phyloP scores from a whole-genome alignment of 2,797 vertebrate species.

The Esox masquinongy region DNA sequence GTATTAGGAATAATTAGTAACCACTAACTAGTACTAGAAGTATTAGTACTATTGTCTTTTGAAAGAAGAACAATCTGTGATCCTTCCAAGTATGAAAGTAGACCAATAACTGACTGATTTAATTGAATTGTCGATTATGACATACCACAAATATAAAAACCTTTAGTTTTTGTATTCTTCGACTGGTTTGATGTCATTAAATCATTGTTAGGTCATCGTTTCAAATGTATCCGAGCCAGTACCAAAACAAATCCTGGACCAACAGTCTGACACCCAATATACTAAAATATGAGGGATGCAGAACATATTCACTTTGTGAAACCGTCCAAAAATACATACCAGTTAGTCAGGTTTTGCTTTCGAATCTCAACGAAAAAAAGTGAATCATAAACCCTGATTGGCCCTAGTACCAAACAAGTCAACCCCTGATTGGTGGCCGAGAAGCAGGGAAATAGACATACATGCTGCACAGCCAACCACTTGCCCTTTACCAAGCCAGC shows the following conservation, averaged over 20 bases:
- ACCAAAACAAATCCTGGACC: slow-evolving; percentile 2
- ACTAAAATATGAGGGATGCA: not conserved
- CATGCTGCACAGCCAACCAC: slow-evolving; percentile 35
- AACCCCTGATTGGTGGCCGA: slow-evolving; percentile 25
- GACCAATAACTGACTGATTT: not conserved
- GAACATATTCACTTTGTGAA: not conserved
- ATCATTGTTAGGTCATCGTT: not conserved
- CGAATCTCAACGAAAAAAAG: slow-evolving; percentile 6
- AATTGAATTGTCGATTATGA: not conserved
- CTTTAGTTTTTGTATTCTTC: not conserved
- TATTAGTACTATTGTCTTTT: no score
- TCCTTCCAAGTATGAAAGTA: not conserved
- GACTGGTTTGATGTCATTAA: not conserved
- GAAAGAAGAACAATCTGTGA: no score
- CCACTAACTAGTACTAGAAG: no score
- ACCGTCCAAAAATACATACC: not conserved
- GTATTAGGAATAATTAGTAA: no score
- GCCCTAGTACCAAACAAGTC: not conserved
- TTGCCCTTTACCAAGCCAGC: slow-evolving; percentile 38
- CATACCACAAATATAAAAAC: not conserved
- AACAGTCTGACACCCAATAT: not conserved
- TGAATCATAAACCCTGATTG: not conserved
- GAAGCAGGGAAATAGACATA: slow-evolving; percentile 63
- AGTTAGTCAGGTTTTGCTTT: slow-evolving; percentile 30
- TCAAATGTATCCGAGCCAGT: not conserved